phyloP scores from a whole-genome alignment of 2,797 vertebrate species.

The Iguana delicatissima region DNA sequence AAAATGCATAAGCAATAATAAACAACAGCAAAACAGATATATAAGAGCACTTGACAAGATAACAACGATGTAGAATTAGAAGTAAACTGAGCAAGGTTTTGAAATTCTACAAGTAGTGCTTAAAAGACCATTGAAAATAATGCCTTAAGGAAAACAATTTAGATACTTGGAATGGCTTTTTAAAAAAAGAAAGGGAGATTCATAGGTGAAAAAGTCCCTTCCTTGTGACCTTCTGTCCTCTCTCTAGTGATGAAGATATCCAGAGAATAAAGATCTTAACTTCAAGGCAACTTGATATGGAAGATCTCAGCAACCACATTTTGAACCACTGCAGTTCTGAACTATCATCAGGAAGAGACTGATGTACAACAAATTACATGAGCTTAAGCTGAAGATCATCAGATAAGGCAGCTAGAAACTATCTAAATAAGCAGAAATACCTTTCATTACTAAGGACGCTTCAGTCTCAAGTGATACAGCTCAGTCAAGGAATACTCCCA shows the following conservation, averaged over 20 bases:
- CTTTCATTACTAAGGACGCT: too few species aligned
- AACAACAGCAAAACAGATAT: neutral
- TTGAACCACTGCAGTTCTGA: neutral
- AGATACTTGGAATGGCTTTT: neutral
- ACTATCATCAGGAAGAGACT: neutral
- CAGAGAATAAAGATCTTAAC: neutral
- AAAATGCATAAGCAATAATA: neutral
- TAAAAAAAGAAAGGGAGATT: neutral
- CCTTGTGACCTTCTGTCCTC: neutral
- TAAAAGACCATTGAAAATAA: neutral
- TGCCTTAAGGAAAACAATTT: neutral
- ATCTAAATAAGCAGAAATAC: neutral
- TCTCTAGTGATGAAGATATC: neutral
- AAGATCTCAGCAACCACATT: too few species aligned
- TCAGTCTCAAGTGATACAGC: neutral
- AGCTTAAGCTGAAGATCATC: neutral
- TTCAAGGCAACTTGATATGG: too few species aligned
- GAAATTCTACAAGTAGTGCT: neutral
- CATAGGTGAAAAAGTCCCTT: neutral
- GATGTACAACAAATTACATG: too few species aligned
- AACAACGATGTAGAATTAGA: neutral
- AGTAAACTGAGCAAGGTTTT: neutral
- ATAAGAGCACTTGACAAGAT: neutral
- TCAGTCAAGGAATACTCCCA: neutral
- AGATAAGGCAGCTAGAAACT: neutral